phyloP scores from a whole-genome alignment of 2,113 vertebrate genomes.

The human region DNA sequence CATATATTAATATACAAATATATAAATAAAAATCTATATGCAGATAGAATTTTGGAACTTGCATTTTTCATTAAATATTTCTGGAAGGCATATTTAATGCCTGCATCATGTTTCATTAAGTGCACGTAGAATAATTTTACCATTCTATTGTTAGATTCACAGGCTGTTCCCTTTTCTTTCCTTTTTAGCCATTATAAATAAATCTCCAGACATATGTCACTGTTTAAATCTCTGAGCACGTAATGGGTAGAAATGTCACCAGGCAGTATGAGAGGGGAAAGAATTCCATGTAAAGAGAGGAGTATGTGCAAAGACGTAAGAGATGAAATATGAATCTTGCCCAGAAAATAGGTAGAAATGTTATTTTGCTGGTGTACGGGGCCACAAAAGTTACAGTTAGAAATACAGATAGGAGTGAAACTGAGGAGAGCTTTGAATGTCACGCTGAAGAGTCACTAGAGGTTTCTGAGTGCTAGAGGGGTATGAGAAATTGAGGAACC shows the following conservation, averaged over 20 bases:
- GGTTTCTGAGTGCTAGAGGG: background rate
- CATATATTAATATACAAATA: background rate
- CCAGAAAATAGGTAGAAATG: background rate
- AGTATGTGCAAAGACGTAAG: background rate
- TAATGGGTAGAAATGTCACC: background rate
- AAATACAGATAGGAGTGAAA: background rate
- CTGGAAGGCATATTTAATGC: background rate
- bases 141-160: background rate
- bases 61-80: background rate
- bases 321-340: background rate
- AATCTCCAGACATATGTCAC: background rate
- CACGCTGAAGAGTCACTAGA: background rate
- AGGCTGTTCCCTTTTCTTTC: background rate
- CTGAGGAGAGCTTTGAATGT: background rate
- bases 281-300: background rate
- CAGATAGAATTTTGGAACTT: background rate
- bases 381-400: background rate
- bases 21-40: too few relatives aligned
- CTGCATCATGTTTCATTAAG: background rate
- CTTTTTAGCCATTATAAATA: background rate
- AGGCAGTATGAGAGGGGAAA: background rate
- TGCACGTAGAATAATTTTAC: background rate
- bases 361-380: background rate
- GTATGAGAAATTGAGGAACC: background rate
- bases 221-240: background rate